These are phyloP conservation scores for Gadopsis marmoratus DNA, from an alignment of 2,797 vertebrate species.

Conservation along the genomic window DNA sequence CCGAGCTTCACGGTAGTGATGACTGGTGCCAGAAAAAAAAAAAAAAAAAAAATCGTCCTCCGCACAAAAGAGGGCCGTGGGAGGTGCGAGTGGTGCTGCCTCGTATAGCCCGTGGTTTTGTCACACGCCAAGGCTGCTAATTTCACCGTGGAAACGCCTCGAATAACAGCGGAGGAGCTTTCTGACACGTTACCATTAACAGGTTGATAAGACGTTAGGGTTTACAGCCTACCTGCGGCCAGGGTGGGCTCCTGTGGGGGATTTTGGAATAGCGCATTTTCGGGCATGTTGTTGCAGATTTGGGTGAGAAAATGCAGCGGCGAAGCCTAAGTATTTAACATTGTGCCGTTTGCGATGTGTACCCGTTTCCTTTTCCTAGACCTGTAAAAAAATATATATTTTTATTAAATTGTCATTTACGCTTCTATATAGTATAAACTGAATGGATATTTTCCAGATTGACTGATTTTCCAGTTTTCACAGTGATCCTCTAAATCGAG, in stretches of 20 bases:
- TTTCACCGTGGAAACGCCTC: slow-evolving; percentile 77
- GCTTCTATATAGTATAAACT: not conserved
- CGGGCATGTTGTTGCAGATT: slow-evolving; percentile 67
- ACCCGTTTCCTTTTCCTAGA: not conserved
- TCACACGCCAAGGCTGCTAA: slow-evolving; percentile 60
- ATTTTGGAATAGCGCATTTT: slow-evolving; percentile 74
- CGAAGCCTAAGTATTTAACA: slow-evolving; percentile 50
- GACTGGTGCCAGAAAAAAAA: slow-evolving; percentile 56
- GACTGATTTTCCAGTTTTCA: slow-evolving; percentile 19
- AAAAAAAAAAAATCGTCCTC: slow-evolving; percentile 47
- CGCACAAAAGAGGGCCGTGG: slow-evolving; percentile 78
- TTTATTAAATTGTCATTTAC: not conserved
- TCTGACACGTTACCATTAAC: slow-evolving; percentile 17
- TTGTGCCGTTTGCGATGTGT: slow-evolving; percentile 2
- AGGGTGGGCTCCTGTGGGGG: not conserved
- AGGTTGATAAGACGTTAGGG: not conserved
- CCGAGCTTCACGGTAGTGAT: slow-evolving; percentile 26
- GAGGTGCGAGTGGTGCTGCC: slow-evolving; percentile 69
- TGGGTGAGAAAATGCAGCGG: slow-evolving; percentile 60
- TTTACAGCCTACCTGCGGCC: slow-evolving; percentile 18
- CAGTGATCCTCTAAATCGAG: slow-evolving; percentile 33
- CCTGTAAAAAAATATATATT: not conserved
- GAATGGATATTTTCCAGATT: not conserved
- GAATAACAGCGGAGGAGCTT: slow-evolving; percentile 40
- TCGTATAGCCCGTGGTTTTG: slow-evolving; percentile 63